Base-by-base conservation (phyloP, 2,888 invertebrate genomes). In the Pecten maximus region DNA sequence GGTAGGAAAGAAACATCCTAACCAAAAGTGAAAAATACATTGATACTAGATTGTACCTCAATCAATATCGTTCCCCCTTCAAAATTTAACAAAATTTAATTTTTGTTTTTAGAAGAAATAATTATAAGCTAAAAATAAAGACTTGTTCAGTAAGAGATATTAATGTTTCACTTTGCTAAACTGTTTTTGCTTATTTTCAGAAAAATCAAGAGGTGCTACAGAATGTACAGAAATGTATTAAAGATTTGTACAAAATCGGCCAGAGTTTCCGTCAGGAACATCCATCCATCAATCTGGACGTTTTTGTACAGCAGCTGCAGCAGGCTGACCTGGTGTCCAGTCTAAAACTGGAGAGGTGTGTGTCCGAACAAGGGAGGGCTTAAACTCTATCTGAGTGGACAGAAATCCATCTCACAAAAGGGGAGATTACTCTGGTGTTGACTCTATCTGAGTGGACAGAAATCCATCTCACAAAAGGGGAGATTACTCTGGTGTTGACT, bases 281-380 rank as follows among this genome's bases (percentile, higher is more conserved):
- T 87, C 91, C 92, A 3, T 88, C 91, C 23, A 91, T 92, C 35
- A 90, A 91, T 89, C 50, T 92, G 54, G 90, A 89, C 16, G 88
- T 87, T 23, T 91, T 92, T 44, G 44, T 40, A 44, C 88, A 90
- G 40, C 89, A 88, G 87, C 88, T 88, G 6, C 87, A 90, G 54
- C 60, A 86, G 74, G 89, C 90, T 88, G 90, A 60, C 74, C 54
- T 48, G 28, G 86, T 86, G 8, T 40, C 74, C 54, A 87, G 48
- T 74, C 87, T 60, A 39, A 89, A 89, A 88, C 86, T 50, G 44
- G n/a, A 88, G 88, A 92, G 88, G 89, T 88, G 89, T 89, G 86
- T 44, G 40, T 87, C 48, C 19, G n/a, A 74, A 50, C 54, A 23
- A 2, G n/a, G 16, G 19, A 19, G n/a, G n/a, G 10, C 54, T 35